phyloP scores from a whole-genome alignment of 1,140 invertebrate genomes.

The Leptoteleia sp. region DNA sequence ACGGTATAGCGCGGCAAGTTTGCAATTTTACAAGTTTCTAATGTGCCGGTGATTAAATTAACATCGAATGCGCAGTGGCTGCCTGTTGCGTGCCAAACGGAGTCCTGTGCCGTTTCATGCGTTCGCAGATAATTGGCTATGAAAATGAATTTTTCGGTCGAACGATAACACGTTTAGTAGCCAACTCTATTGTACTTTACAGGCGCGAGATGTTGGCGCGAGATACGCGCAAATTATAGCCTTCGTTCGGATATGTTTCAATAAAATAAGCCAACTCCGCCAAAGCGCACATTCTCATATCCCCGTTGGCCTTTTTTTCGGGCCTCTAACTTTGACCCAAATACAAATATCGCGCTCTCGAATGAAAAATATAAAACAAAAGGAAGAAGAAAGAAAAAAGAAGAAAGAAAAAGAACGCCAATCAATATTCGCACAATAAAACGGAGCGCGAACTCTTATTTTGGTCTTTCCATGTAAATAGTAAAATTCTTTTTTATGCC shows the following conservation, averaged over 20 bases:
- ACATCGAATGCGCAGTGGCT: constrained; percentile 20
- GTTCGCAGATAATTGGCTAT: constrained; percentile 32
- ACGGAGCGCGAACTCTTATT: constrained; percentile 28
- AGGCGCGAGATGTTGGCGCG: constrained; percentile 2
- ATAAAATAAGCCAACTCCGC: constrained; percentile 4
- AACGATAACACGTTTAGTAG: too few species aligned
- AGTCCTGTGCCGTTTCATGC: neutral
- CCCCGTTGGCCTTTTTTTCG: constrained; percentile 1
- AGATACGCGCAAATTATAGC: constrained; percentile 26
- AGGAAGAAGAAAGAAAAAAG: too few species aligned
- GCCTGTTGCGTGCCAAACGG: constrained; percentile 25
- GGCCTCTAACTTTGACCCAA: constrained; percentile 40
- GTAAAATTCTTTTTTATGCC: constrained; percentile 42
- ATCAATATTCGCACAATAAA: constrained; percentile 32
- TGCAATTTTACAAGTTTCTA: constrained; percentile 55
- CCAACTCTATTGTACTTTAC: too few species aligned
- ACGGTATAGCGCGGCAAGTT: constrained; percentile 1
- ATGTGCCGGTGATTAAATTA: constrained; percentile 46
- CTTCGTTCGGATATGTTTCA: constrained; percentile 16
- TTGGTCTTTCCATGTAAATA: constrained; percentile 27
- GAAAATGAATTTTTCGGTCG: constrained; percentile 40
- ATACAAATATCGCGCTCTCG: constrained; percentile 1
- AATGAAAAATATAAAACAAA: too few species aligned
- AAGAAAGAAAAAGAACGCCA: constrained; percentile 22
- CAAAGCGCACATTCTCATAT: too few species aligned